Conservation (phyloP, 92 coral and sea anemone genomes). For the Phenganax marumi region DNA sequence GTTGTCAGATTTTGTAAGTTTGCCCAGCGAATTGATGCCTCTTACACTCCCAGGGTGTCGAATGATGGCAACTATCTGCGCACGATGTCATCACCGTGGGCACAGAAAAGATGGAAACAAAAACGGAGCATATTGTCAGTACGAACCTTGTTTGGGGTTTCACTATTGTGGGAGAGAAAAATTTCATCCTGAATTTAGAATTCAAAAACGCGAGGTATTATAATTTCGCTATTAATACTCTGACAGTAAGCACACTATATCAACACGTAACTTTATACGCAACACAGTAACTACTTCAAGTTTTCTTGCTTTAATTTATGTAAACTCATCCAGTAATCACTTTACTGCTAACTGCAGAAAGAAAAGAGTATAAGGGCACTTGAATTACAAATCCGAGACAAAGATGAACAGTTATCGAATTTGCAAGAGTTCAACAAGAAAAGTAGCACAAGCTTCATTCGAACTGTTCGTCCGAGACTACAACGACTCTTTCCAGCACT, state of each 20-base stretch:
- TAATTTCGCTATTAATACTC: no score
- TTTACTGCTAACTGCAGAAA: no score
- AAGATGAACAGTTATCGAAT: not conserved
- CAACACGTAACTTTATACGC: no score
- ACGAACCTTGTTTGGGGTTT: not conserved
- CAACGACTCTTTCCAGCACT: no score
- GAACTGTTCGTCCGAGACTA: not conserved
- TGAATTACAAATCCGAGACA: no score
- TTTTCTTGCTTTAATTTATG: no score
- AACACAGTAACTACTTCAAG: no score
- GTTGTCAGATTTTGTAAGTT: not conserved
- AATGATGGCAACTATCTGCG: not conserved
- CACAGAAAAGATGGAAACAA: constrained; percentile 15
- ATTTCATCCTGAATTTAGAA: constrained; percentile 2
- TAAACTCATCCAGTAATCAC: no score
- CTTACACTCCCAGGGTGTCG: constrained; percentile 10
- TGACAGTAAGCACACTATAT: no score
- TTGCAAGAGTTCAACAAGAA: not conserved
- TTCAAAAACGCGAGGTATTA: not conserved
- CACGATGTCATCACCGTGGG: not conserved
- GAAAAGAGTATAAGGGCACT: no score
- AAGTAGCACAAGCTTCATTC: not conserved
- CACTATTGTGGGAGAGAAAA: not conserved
- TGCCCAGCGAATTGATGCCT: not conserved
- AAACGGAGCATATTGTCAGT: not conserved